Base-by-base conservation (phyloP, 2,113 vertebrate genomes). In the Podarcis cretensis region DNA sequence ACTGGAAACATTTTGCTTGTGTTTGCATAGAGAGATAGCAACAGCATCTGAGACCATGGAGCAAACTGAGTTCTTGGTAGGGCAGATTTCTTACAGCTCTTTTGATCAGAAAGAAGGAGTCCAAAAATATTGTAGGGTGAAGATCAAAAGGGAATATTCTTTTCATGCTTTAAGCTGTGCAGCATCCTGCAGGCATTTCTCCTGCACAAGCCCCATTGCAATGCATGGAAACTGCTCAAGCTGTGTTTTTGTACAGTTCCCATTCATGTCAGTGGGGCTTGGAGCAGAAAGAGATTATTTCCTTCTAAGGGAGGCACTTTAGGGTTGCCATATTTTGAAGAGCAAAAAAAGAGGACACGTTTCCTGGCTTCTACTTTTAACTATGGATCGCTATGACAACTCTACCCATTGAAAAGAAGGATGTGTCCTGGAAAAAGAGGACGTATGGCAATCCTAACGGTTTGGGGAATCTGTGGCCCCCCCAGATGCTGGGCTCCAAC, bases 11-110 rank as follows among this genome's bases (percentile, higher is more conserved):
- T 93, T 90, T 87, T 84, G 27, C 77, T 89, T 79, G 30, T n/a
- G 10, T 91, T 71, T 84, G 35, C 86, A 87, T 89, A 94, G 73
- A 91, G 85, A 87, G 14, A 37, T 25, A 81, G 65, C 65, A 87
- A 81, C 59, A 85, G 13, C 21, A 89, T 48, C 89, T 65, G 74
- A 76, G 86, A 30, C 48, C 76, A 6, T 89, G 83, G 90, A 91
- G 90, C 81, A 68, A 68, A 68, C 87, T 75, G 14, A 90, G 48
- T 90, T 92, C 78, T 54, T 88, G 0, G 84, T 80, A 7, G 76
- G 35, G 79, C 54, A 81, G 74, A 88, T 43, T 48, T 48, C 81
- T 76, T 25, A 90, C 75, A 79, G 2, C 79, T 90, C 25, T 43
- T 86, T 23, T 65, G 16, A 23, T 25, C 37, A 23, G 88, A 79